Evolutionary conservation across 1,140 invertebrate genomes (phyloP), one percentile per base, ranked within the genome.

Genomic region (Meloidogyne floridensis): DNA sequence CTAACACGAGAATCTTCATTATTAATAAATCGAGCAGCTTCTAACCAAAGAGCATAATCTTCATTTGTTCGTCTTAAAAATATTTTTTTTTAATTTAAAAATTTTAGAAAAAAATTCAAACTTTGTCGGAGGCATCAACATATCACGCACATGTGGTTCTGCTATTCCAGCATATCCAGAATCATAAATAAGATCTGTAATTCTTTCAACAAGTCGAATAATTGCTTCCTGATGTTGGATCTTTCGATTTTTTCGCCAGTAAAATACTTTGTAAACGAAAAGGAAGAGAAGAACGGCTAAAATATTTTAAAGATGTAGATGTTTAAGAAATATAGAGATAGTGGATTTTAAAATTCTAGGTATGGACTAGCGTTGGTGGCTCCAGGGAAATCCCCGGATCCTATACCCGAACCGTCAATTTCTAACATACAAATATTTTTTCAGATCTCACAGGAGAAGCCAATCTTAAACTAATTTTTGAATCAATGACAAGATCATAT

Each of bases 1-100:
- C 85, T 84, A 53, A 87, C 82, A 42, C 86, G 86, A 11, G 87
- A 88, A 65, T 87, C 86, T 47, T 84, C 77, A 59, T 84, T 83
- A 72, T 87, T 89, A 47, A 87, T 87, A 81, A 88, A 87, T 18
- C 59, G 32, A 11, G 81, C 84, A 7, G 87, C 86, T 43, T 80
- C 20, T 43, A 74, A n/a, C 86, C 86, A 87, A 32, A 82, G 82
- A 20, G 72, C 80, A 80, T 65, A 77, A 47, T 87, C 86, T 10
- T 47, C 76, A 15, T 79, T 75, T 3, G 87, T 75, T 69, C 85
- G 86, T 56, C 85, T 88, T 42, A 72, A 85, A 72, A 18, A 65
- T 71, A 82, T 3, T 18, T 18, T 18, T 7, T 9, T 82, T 77
- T 10, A 73, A 0, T 77, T 77, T 5, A 76, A 65, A 54, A 11